A percentile compares a stretch with the other conserved stretches of the same genome.
phyloP scores from a whole-genome alignment of 2,888 invertebrate genomes.

The Cantharis rustica region DNA sequence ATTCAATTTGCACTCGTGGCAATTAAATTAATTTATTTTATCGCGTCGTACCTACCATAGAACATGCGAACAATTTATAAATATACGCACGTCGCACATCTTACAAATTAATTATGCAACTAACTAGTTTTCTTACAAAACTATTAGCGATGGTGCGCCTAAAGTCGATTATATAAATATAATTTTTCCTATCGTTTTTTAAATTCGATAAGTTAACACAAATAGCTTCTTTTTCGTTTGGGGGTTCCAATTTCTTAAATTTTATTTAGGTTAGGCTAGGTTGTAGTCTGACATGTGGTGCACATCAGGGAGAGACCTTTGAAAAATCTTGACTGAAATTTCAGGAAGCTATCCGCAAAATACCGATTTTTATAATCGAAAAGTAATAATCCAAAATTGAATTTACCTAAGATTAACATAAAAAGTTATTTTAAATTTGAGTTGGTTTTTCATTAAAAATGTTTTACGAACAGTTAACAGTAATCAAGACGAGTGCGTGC shows the following conservation, averaged over 20 bases:
- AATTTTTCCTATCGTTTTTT: too few species aligned
- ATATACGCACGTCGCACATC: not conserved
- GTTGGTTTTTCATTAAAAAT: too few species aligned
- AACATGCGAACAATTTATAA: not conserved
- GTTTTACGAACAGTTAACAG: conserved; percentile 6
- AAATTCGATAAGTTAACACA: too few species aligned
- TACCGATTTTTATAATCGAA: not conserved
- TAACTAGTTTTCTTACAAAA: not conserved
- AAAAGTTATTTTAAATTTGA: too few species aligned
- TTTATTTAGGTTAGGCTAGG: conserved; percentile 33
- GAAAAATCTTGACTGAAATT: not conserved
- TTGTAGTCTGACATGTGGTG: conserved; percentile 35
- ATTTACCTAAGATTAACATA: too few species aligned
- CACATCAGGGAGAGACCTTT: conserved; percentile 25
- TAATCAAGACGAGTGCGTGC: not conserved
- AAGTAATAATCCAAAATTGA: conserved; percentile 1
- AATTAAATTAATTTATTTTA: not conserved
- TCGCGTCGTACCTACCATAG: not conserved
- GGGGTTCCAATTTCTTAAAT: not conserved
- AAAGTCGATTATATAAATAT: too few species aligned
- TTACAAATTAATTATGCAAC: not conserved
- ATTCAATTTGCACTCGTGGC: not conserved
- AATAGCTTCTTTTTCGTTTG: not conserved
- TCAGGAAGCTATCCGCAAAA: conserved; percentile 1
- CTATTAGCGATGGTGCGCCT: too few species aligned